These are phyloP conservation scores for Nanorana parkeri DNA, from an alignment of 2,113 vertebrate species.

Conservation along the genomic window DNA sequence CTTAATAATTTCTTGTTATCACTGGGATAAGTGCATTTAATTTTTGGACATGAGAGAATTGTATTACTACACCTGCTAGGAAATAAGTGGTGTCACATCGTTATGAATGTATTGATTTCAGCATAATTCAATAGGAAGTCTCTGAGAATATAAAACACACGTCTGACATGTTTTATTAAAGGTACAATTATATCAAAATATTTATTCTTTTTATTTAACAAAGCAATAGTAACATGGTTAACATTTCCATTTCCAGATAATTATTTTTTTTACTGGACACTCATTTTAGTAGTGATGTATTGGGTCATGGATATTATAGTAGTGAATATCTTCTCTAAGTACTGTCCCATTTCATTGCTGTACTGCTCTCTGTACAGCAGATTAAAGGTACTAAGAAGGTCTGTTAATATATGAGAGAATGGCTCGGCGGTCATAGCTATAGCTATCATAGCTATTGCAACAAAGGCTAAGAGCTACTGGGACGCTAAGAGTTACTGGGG, in stretches of 20 bases:
- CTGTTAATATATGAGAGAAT: too few relatives aligned
- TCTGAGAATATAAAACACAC: slow-evolving; percentile 7
- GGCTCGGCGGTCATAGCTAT: too few relatives aligned
- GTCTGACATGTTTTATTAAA: not conserved
- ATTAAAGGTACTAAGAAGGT: too few relatives aligned
- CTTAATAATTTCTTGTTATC: slow-evolving; percentile 53
- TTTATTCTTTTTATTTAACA: too few relatives aligned
- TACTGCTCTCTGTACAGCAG: too few relatives aligned
- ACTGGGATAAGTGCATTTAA: slow-evolving; percentile 42
- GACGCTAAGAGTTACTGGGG: too few relatives aligned
- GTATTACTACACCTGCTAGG: slow-evolving; percentile 33
- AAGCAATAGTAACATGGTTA: too few relatives aligned
- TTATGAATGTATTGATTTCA: slow-evolving; percentile 47
- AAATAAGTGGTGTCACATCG: slow-evolving; percentile 19
- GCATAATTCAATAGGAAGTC: slow-evolving; percentile 21
- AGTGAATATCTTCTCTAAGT: too few relatives aligned
- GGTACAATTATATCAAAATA: not conserved
- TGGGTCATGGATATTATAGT: too few relatives aligned
- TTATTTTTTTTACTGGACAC: not conserved
- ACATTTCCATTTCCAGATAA: not conserved
- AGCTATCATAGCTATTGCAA: too few relatives aligned
- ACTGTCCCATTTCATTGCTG: too few relatives aligned
- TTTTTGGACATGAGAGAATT: slow-evolving; percentile 49
- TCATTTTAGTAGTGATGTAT: not conserved
- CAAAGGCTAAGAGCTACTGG: too few relatives aligned